These are phyloP conservation scores for Melanerpes formicivorus DNA, from an alignment of 2,113 vertebrate species.

Conservation along the genomic window DNA sequence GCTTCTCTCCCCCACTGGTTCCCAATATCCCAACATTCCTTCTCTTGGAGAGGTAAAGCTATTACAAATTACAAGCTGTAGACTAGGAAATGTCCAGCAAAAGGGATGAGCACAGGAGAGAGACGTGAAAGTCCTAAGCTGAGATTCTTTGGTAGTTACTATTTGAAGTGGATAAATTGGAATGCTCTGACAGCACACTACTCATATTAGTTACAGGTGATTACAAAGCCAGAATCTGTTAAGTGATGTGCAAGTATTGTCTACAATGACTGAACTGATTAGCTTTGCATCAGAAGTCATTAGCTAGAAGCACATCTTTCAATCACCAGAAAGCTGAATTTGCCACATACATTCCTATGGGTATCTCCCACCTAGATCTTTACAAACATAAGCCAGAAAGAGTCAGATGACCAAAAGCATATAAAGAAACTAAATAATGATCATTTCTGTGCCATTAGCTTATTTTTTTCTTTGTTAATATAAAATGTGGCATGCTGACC, in stretches of 20 bases:
- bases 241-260: not conserved
- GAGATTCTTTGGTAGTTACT: not conserved
- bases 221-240: not conserved
- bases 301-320: not conserved
- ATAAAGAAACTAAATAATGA: not conserved
- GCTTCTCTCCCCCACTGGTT: not conserved
- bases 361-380: not conserved
- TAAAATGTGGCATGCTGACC: slow-evolving; percentile 76
- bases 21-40: not conserved
- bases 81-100: not conserved
- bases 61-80: not conserved
- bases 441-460: not conserved
- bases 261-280: not conserved
- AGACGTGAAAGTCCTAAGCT: not conserved
- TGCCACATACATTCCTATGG: not conserved
- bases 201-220: not conserved
- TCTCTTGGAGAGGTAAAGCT: not conserved
- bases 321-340: not conserved
- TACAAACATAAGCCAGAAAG: not conserved
- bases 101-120: not conserved
- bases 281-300: not conserved
- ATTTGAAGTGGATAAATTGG: not conserved
- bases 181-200: not conserved
- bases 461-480: not conserved
- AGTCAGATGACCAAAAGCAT: not conserved